Conservation (phyloP, 2,113 vertebrate species). For the Bubo scandiacus region DNA sequence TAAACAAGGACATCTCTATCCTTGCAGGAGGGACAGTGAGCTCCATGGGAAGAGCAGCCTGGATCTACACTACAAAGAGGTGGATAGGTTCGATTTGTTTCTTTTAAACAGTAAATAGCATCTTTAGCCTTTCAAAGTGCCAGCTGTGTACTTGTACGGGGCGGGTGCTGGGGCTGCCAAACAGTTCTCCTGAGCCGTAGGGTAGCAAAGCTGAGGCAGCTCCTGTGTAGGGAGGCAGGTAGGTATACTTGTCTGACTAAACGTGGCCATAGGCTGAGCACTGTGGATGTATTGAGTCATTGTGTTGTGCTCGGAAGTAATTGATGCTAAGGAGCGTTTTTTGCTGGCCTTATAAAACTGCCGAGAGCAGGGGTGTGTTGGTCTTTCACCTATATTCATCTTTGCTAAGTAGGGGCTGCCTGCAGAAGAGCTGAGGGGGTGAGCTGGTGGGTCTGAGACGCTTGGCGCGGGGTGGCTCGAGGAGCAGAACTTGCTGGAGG, state of each 20-base stretch:
- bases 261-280: accelerated
- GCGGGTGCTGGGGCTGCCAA: not conserved
- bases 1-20: not conserved
- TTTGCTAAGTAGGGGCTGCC: not conserved
- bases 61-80: accelerated
- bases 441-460: not conserved
- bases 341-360: not conserved
- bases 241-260: not conserved
- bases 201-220: not conserved
- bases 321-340: not conserved
- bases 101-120: not conserved
- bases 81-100: accelerated
- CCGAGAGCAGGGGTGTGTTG: not conserved
- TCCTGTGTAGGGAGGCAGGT: not conserved
- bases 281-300: accelerated
- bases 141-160: accelerated
- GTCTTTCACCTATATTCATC: not conserved
- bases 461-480: accelerated
- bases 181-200: not conserved
- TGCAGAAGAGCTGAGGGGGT: accelerated
- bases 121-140: accelerated
- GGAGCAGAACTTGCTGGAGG: not conserved
- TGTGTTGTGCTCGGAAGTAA: not conserved
- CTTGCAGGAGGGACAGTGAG: not conserved
- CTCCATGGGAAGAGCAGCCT: not conserved